Conservation (phyloP, 2,797 vertebrate species). For the Lemur catta region DNA sequence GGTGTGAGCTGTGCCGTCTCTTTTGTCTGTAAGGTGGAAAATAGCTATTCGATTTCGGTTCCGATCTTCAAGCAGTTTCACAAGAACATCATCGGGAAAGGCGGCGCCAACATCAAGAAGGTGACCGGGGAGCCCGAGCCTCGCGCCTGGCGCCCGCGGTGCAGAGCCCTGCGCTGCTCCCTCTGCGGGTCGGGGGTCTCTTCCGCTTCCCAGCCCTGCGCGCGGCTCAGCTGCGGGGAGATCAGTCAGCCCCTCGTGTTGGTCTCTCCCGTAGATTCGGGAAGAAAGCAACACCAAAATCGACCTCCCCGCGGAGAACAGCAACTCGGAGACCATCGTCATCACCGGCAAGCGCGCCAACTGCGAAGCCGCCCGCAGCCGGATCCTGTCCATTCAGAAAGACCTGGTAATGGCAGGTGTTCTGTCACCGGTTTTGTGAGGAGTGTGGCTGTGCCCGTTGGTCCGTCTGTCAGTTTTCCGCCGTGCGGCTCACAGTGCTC, state of each 20-base stretch:
- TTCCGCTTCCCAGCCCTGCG: no score
- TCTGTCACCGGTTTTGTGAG: no score
- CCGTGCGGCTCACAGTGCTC: accelerated
- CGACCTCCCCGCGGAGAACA: slow-evolving; percentile 99
- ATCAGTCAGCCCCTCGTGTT: not conserved
- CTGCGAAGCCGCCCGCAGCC: slow-evolving; percentile 93
- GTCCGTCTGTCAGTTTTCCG: no score
- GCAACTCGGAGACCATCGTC: slow-evolving; percentile 97
- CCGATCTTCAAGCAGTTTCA: slow-evolving; percentile 99
- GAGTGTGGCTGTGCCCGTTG: accelerated
- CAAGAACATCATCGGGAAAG: slow-evolving; percentile 99
- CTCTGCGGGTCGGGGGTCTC: not conserved
- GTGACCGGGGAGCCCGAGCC: slow-evolving; percentile 75
- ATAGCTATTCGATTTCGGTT: slow-evolving; percentile 96
- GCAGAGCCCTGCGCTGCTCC: not conserved
- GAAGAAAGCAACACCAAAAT: slow-evolving; percentile 99
- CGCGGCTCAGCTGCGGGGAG: accelerated
- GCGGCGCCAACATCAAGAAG: slow-evolving; percentile 99
- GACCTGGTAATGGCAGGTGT: slow-evolving; percentile 89
- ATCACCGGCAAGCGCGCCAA: slow-evolving; percentile 97
- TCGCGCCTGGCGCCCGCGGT: accelerated
- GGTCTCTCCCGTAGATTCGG: slow-evolving; percentile 88
- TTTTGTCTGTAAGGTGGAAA: slow-evolving; percentile 90
- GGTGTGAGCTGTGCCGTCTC: not conserved
- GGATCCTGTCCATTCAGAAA: slow-evolving; percentile 97